These are phyloP conservation scores for Nothoprocta perdicaria DNA, from an alignment of 2,113 vertebrate species.

Conservation along the genomic window DNA sequence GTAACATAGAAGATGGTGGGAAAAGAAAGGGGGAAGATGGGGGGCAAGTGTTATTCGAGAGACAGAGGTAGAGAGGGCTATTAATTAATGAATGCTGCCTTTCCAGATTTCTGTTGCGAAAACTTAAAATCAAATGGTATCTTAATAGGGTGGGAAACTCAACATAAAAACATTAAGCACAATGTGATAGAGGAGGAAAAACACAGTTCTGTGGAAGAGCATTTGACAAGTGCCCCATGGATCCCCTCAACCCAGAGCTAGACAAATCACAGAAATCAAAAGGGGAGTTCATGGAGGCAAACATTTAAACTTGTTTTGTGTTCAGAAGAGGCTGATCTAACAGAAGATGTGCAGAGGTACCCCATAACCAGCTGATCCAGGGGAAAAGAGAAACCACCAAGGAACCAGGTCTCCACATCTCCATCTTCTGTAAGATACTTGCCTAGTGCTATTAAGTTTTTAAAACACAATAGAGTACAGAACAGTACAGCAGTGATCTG, in stretches of 20 bases:
- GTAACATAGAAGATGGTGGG: background rate
- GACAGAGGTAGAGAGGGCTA: background rate
- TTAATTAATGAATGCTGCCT: background rate
- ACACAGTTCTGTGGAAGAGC: background rate
- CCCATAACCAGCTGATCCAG: background rate
- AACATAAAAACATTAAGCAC: background rate
- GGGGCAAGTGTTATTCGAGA: background rate
- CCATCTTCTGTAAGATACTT: background rate
- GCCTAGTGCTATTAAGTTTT: background rate
- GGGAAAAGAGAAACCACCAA: background rate
- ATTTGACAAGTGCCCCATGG: background rate
- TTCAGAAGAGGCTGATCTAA: background rate
- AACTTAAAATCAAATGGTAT: background rate
- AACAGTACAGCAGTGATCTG: background rate
- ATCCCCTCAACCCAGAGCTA: accelerated
- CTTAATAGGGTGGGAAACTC: background rate
- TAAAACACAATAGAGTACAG: background rate
- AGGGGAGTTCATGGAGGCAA: background rate
- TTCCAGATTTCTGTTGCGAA: background rate
- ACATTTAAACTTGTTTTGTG: background rate
- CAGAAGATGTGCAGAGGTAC: background rate
- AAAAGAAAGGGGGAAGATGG: background rate
- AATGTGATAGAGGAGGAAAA: background rate
- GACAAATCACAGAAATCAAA: background rate
- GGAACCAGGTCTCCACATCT: background rate